Evolutionary conservation across 1,140 invertebrate genomes (phyloP).

Genomic region (Acromyrmex charruanus): DNA sequence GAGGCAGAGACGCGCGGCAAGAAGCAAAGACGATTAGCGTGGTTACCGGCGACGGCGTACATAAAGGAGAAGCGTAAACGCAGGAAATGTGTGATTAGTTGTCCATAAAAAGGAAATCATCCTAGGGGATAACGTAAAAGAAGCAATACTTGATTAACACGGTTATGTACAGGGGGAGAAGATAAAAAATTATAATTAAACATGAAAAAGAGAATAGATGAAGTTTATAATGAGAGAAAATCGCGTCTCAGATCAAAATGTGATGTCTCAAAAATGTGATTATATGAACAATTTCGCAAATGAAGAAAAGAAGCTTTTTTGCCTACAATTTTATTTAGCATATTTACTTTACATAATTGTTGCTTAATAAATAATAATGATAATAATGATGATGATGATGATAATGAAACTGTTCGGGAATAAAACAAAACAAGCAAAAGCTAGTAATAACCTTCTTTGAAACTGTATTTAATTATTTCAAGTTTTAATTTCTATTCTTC

Average conservation of each 20-base stretch:
- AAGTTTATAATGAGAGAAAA: not conserved
- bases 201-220: not conserved
- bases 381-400: not conserved
- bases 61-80: conserved; percentile 30
- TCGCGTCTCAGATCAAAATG: not conserved
- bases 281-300: not conserved
- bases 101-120: conserved; percentile 45
- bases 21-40: not conserved
- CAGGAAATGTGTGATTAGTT: conserved; percentile 53
- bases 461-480: not conserved
- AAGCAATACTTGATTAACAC: not conserved
- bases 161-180: not conserved
- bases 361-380: not conserved
- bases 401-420: not conserved
- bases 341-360: not conserved
- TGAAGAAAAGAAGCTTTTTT: no score
- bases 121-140: not conserved
- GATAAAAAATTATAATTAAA: not conserved
- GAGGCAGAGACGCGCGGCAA: not conserved
- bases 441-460: not conserved
- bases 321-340: not conserved
- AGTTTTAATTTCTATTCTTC: not conserved
- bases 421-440: not conserved
- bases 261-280: not conserved
- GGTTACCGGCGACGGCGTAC: not conserved